A percentile compares a stretch with the other conserved stretches of the same genome.
Conservation (phyloP, 2,888 invertebrate species). For the Drosophila testacea region DNA sequence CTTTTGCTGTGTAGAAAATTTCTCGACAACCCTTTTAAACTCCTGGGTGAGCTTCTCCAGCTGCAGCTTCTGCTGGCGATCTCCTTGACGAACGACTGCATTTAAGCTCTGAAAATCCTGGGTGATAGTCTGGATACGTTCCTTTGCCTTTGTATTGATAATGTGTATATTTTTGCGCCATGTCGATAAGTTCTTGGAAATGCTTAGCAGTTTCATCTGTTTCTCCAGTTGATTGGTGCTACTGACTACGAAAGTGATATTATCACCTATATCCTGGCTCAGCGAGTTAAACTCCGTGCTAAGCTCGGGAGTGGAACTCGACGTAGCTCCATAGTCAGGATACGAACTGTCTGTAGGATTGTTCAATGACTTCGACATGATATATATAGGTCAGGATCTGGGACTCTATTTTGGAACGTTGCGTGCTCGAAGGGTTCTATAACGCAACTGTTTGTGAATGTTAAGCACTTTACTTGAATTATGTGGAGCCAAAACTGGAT, state of each 20-base stretch:
- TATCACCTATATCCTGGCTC: conserved; percentile 92
- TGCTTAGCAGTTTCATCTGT: conserved; percentile 91
- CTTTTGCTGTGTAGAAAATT: conserved; percentile 92
- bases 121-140: conserved; percentile 90
- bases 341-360: conserved; percentile 68
- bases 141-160: conserved; percentile 91
- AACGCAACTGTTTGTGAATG: conserved; percentile 52
- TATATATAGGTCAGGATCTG: conserved; percentile 1
- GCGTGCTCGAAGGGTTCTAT: conserved; percentile 31
- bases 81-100: conserved; percentile 89
- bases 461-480: conserved; percentile 38
- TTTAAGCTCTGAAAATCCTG: conserved; percentile 90
- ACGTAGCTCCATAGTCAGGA: conserved; percentile 81
- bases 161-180: conserved; percentile 89
- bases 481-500: conserved; percentile 35
- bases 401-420: conserved; percentile 31
- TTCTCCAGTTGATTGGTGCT: conserved; percentile 90
- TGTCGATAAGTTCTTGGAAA: conserved; percentile 89
- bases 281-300: conserved; percentile 91
- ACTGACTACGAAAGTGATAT: conserved; percentile 91
- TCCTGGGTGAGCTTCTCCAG: conserved; percentile 93
- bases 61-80: conserved; percentile 93
- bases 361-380: conserved; percentile 75
- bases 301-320: conserved; percentile 86
- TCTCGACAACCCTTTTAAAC: conserved; percentile 91